phyloP scores from a whole-genome alignment of 2,888 invertebrate genomes.

The Rambutsinella grinnellia region DNA sequence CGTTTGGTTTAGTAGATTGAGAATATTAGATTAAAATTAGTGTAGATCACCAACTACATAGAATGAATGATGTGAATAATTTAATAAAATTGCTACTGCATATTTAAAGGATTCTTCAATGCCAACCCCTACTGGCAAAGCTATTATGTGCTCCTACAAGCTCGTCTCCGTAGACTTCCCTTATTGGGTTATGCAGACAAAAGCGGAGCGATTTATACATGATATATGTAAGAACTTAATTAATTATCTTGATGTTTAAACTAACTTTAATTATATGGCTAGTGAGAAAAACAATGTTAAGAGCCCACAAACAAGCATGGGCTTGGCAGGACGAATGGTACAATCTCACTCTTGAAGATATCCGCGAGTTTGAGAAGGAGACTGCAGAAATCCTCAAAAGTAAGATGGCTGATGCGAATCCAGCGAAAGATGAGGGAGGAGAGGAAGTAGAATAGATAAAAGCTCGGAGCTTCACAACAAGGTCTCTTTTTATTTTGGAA shows the following conservation, averaged over 20 bases:
- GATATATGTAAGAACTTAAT: conserved; percentile 80
- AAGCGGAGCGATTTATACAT: conserved; percentile 98
- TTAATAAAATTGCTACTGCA: no score
- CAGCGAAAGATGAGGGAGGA: no score
- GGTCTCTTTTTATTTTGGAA: no score
- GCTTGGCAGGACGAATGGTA: conserved; percentile 99
- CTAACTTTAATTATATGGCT: neutral
- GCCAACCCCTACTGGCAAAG: conserved; percentile 85
- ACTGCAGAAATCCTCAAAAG: conserved; percentile 91
- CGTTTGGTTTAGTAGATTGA: neutral
- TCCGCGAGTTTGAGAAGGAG: conserved; percentile 93
- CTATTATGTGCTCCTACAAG: conserved; percentile 99
- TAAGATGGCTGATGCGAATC: conserved; percentile 92
- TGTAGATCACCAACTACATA: no score
- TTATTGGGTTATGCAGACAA: conserved; percentile 99
- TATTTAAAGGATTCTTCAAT: conserved; percentile 81
- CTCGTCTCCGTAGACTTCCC: conserved; percentile 97
- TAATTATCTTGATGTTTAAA: no score
- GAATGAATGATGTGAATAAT: no score
- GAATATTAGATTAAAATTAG: neutral
- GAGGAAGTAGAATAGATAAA: no score
- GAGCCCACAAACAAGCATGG: conserved; percentile 99
- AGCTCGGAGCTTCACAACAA: no score
- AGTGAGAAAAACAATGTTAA: conserved; percentile 95
- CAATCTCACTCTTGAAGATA: conserved; percentile 96